A percentile compares a stretch with the other conserved stretches of the same genome.
These are phyloP conservation scores for Sylvia borin DNA, from an alignment of 2,797 vertebrate species.

Conservation along the genomic window DNA sequence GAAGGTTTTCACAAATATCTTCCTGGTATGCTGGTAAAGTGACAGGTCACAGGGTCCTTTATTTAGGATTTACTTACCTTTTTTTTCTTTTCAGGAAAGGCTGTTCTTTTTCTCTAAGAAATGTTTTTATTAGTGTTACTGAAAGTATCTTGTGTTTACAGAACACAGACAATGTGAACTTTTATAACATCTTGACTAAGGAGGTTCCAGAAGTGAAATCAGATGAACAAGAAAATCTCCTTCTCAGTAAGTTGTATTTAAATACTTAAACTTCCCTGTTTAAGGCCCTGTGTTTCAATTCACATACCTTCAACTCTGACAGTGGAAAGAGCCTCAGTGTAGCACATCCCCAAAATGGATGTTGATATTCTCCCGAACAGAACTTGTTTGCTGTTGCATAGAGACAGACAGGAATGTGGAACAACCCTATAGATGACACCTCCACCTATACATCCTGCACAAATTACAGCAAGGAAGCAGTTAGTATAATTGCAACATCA, in stretches of 20 bases:
- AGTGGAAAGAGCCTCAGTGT: neutral
- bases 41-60: neutral
- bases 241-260: slow-evolving; percentile 80
- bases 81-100: neutral
- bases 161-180: slow-evolving; percentile 95
- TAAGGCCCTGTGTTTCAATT: neutral
- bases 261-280: neutral
- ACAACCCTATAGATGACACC: neutral
- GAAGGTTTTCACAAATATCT: neutral
- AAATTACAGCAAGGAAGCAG: slow-evolving; percentile 25
- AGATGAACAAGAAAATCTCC: slow-evolving; percentile 38
- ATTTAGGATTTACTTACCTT: neutral
- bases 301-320: neutral
- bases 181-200: slow-evolving; percentile 94
- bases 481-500: neutral
- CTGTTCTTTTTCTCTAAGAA: neutral
- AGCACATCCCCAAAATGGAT: neutral
- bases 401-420: slow-evolving; percentile 26
- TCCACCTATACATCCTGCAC: slow-evolving; percentile 41
- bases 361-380: neutral
- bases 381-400: slow-evolving; percentile 2
- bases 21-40: neutral
- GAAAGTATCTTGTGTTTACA: slow-evolving; percentile 68
- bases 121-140: neutral
- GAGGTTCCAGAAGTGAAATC: slow-evolving; percentile 34